phyloP scores from a whole-genome alignment of 2,888 invertebrate genomes.

The Drosophila histrio region DNA sequence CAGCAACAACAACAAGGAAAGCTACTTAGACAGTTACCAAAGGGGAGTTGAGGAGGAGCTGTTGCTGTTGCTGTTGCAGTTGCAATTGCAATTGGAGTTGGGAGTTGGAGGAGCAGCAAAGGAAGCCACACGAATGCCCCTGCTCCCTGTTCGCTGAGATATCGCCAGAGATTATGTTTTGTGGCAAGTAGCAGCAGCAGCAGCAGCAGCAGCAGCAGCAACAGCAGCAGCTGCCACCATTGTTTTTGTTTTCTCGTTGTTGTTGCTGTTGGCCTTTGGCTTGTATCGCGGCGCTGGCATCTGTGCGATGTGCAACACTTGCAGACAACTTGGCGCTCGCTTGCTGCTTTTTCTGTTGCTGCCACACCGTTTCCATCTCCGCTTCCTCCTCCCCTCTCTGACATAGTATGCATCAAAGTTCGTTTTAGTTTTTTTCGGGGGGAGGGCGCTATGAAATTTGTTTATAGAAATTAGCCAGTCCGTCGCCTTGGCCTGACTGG shows the following conservation, averaged over 20 bases:
- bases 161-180: constrained; percentile 79
- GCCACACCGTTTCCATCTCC: not conserved
- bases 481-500: constrained; percentile 40
- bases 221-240: constrained; percentile 77
- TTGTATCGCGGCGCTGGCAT: constrained; percentile 78
- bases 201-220: not conserved
- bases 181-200: constrained; percentile 68
- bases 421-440: not conserved
- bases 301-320: constrained; percentile 79
- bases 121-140: constrained; percentile 78
- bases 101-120: constrained; percentile 14
- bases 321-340: constrained; percentile 79
- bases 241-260: constrained; percentile 68
- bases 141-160: constrained; percentile 58
- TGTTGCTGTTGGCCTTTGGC: constrained; percentile 71
- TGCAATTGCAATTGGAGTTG: constrained; percentile 18
- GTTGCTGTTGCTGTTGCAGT: constrained; percentile 27
- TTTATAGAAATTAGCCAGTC: constrained; percentile 77
- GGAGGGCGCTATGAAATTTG: constrained; percentile 65
- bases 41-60: constrained; percentile 15
- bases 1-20: constrained; percentile 38
- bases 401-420: constrained; percentile 51
- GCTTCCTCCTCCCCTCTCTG: not conserved
- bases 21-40: constrained; percentile 58
- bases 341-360: constrained; percentile 16